A percentile compares a stretch with the other conserved stretches of the same genome.
These are phyloP conservation scores for Pipistrellus kuhlii DNA, from an alignment of 2,797 vertebrate genomes.

Conservation along the genomic window DNA sequence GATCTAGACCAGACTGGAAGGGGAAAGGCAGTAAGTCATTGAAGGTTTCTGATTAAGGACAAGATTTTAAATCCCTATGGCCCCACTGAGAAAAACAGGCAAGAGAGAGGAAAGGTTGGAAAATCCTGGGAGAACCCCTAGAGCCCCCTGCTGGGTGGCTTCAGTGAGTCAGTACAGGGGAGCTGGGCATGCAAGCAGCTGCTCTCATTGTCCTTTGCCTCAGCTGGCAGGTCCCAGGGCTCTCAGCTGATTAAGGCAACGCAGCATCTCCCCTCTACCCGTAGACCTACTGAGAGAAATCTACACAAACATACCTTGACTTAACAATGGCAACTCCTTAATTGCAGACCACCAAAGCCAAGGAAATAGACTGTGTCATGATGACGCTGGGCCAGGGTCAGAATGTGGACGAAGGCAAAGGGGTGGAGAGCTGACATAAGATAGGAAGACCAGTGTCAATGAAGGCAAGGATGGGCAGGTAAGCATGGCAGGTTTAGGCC, in stretches of 20 bases:
- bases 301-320: neutral
- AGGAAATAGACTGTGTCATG: neutral
- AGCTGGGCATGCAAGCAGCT: neutral
- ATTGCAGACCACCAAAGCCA: neutral
- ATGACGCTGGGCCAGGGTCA: neutral
- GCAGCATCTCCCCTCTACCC: neutral
- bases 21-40: neutral
- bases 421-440: neutral
- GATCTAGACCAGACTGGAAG: neutral
- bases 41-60: neutral
- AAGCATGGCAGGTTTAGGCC: neutral
- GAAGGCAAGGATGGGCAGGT: neutral
- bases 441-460: neutral
- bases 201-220: neutral
- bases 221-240: neutral
- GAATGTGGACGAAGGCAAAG: neutral
- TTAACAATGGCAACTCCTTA: neutral
- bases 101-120: neutral
- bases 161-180: neutral
- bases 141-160: neutral
- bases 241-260: neutral
- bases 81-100: neutral
- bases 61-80: neutral
- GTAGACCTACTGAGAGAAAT: neutral
- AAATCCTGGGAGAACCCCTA: neutral